These are phyloP conservation scores for Rhagonycha lutea DNA, from an alignment of 2,888 invertebrate species.

Conservation along the genomic window DNA sequence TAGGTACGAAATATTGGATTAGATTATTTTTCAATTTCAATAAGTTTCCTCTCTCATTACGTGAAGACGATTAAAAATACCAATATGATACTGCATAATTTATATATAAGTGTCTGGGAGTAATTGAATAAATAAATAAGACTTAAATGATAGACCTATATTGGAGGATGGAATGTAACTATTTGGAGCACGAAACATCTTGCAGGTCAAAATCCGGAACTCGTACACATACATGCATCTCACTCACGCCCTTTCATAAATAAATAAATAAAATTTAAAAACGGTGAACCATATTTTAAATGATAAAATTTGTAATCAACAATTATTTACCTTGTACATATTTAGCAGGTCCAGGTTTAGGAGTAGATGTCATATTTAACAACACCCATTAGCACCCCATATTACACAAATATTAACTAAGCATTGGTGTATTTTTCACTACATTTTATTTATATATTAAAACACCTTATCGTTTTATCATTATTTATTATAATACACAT, in stretches of 20 bases:
- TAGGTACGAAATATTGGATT: neutral
- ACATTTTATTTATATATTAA: constrained; percentile 13
- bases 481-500: constrained; percentile 12
- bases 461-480: constrained; percentile 7
- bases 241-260: neutral
- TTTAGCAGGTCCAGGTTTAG: constrained; percentile 55
- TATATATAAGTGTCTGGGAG: neutral
- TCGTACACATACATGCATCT: neutral
- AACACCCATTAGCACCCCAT: constrained; percentile 41
- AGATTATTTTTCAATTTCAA: too few species aligned
- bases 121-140: neutral
- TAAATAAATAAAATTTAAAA: neutral
- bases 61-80: neutral
- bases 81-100: neutral
- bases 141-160: neutral
- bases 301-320: neutral
- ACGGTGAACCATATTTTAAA: neutral
- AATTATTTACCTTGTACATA: constrained; percentile 53
- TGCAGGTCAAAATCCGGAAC: neutral
- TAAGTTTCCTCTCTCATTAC: neutral
- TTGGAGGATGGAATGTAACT: neutral
- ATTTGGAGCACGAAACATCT: neutral
- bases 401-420: constrained; percentile 32
- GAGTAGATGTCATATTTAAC: constrained; percentile 55
- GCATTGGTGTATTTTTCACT: constrained; percentile 5